These are phyloP conservation scores for Corythornis leucogaster DNA, from an alignment of 2,797 vertebrate species.

Conservation along the genomic window DNA sequence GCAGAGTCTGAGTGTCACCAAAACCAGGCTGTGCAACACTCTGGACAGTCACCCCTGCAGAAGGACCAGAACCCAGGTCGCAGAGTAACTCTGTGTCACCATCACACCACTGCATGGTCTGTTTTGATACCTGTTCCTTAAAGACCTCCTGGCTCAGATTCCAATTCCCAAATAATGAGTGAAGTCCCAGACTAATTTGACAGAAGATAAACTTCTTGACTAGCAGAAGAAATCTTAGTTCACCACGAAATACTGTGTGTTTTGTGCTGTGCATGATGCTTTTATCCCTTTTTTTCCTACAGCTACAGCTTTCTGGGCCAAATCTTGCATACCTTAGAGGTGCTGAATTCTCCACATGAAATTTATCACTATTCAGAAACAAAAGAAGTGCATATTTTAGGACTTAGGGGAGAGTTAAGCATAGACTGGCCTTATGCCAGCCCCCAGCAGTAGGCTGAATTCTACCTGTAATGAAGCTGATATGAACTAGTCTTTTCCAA, in stretches of 20 bases:
- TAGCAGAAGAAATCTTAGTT: not conserved
- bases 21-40: not conserved
- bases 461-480: constrained; percentile 10
- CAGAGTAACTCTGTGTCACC: not conserved
- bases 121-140: not conserved
- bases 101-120: not conserved
- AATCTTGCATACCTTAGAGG: not conserved
- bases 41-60: not conserved
- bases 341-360: not conserved
- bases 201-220: not conserved
- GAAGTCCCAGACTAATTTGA: not conserved
- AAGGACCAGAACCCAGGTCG: not conserved
- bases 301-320: not conserved
- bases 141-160: not conserved
- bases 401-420: constrained; percentile 9
- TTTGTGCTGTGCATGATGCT: not conserved
- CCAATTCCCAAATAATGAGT: not conserved
- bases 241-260: not conserved
- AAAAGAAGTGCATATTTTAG: constrained; percentile 19
- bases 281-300: not conserved
- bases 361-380: not conserved
- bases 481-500: not conserved
- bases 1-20: not conserved
- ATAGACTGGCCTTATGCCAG: not conserved
- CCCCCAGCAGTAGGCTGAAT: constrained; percentile 44